Base-by-base conservation (phyloP, 2,113 vertebrate species). In the Geococcyx californianus region DNA sequence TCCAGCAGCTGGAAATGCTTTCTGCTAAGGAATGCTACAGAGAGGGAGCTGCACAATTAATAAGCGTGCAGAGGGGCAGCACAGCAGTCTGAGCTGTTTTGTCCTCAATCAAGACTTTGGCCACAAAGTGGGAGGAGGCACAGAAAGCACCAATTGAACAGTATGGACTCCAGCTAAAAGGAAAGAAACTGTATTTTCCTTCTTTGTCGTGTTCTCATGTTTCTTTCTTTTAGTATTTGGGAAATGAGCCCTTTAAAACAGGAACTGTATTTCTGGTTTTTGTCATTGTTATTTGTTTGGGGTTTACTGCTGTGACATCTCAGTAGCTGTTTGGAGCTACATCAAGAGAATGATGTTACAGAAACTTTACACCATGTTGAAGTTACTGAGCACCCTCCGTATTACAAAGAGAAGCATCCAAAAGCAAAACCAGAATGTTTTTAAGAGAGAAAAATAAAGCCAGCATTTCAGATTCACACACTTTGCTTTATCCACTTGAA, bases 121-220 rank as follows among this genome's bases (percentile, higher is more conserved):
- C 38, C 66, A 59, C 0, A 2, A n/a, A 55, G 36, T 6, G 4
- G 11, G 49, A 1, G 0, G 51, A 49, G 38, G 31, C 60, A 64
- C 26, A 70, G 40, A 68, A 59, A 86, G 33, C 12, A 33, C 20
- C 19, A 21, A 5, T 11, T 47, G 66, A 60, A 59, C 34, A 82
- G 6, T 17, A 13, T n/a, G 81, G 26, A 20, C n/a, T 25, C 21
- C 42, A 49, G 51, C 34, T 52, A 36, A 38, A 67, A 49, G 9
- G 19, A 66, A 59, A 38, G 26, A 74, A 58, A 51, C 6, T 17
- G 7, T 6, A 7, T 34, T 56, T 20, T 59, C 24, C 31, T 62
- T 33, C n/a, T 62, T 21, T 84, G n/a, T 14, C 40, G 17, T 10
- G 5, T 31, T 52, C 16, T 18, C 44, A 1, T 63, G 21, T 49